Conservation (phyloP, 2,797 vertebrate genomes). For the Diplodus sargus region DNA sequence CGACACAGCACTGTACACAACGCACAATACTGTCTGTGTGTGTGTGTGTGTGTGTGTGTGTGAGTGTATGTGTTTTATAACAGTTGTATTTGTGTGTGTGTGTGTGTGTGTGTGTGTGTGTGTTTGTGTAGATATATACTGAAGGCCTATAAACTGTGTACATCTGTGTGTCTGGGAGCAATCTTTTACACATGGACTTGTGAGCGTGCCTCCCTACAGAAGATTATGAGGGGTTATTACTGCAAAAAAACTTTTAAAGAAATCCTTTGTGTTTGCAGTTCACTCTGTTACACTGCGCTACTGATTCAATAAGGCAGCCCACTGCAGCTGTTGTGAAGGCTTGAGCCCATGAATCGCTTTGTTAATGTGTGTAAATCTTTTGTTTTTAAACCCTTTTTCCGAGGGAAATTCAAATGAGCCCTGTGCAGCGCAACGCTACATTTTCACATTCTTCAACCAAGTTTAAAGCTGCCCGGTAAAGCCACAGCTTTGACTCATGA, state of each 20-base stretch:
- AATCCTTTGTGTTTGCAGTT: slow-evolving; percentile 43
- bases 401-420: slow-evolving; percentile 3
- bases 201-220: slow-evolving; percentile 49
- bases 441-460: slow-evolving; percentile 26
- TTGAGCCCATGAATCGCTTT: neutral
- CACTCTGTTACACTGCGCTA: slow-evolving; percentile 5
- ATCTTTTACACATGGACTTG: slow-evolving; percentile 65
- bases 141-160: slow-evolving; percentile 54
- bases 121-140: slow-evolving; percentile 37
- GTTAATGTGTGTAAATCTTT: slow-evolving; percentile 8
- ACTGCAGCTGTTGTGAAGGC: slow-evolving; percentile 12
- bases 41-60: slow-evolving; percentile 18
- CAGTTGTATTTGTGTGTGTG: slow-evolving; percentile 4
- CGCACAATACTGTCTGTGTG: slow-evolving; percentile 13
- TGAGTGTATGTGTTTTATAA: neutral
- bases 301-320: slow-evolving; percentile 35
- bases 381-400: neutral
- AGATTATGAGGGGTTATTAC: slow-evolving; percentile 68
- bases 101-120: slow-evolving; percentile 28
- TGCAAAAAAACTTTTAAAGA: slow-evolving; percentile 40
- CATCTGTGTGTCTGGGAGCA: slow-evolving; percentile 73
- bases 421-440: neutral
- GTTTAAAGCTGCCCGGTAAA: slow-evolving; percentile 23
- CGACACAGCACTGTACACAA: slow-evolving; percentile 40
- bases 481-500: slow-evolving; percentile 16